phyloP scores from a whole-genome alignment of 1,140 invertebrate species.

The Acyrthosiphon pisum region DNA sequence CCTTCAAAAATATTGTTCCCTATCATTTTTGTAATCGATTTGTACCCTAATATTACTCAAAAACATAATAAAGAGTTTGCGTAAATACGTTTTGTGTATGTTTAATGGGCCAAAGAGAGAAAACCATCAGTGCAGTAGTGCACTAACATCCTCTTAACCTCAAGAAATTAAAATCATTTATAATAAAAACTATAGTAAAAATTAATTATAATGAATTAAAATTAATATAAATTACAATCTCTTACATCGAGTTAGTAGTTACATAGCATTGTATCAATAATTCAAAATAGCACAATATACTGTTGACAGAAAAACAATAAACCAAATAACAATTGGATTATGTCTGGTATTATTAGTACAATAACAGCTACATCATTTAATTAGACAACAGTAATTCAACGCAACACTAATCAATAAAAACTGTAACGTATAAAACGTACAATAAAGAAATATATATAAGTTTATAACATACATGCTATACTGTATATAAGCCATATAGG shows the following conservation, averaged over 20 bases:
- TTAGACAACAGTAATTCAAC: background rate
- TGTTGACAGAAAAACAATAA: background rate
- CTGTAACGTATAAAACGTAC: background rate
- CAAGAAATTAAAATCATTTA: background rate
- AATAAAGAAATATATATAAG: background rate
- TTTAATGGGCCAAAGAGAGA: too few relatives aligned
- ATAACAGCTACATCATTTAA: slow-evolving; percentile 2
- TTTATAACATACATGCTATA: background rate
- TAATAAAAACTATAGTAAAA: background rate
- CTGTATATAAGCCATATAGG: background rate
- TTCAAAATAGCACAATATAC: background rate
- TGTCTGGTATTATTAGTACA: background rate
- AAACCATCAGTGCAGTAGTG: too few relatives aligned
- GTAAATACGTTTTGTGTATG: too few relatives aligned
- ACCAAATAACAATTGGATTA: background rate
- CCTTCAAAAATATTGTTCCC: too few relatives aligned
- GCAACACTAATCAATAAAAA: background rate
- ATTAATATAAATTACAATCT: background rate
- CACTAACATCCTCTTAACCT: too few relatives aligned
- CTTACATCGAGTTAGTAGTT: background rate
- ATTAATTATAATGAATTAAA: background rate
- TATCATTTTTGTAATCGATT: too few relatives aligned
- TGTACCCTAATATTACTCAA: too few relatives aligned
- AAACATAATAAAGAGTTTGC: too few relatives aligned
- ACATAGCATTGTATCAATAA: background rate